These are phyloP conservation scores for Muricea muricata DNA, from an alignment of 92 coral and sea anemone species.

Conservation along the genomic window DNA sequence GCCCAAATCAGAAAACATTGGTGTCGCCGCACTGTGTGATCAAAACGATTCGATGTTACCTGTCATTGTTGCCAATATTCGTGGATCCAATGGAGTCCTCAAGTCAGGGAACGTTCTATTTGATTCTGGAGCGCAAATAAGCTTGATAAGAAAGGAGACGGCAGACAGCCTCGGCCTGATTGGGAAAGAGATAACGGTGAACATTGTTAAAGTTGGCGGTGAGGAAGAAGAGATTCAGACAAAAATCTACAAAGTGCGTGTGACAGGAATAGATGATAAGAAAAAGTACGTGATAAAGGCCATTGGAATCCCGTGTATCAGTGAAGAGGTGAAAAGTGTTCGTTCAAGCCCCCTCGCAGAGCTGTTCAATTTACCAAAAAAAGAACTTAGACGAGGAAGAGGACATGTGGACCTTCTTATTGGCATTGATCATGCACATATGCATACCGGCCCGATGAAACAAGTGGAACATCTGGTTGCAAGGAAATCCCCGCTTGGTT, in stretches of 20 bases:
- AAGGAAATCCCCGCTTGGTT: slow-evolving; percentile 68
- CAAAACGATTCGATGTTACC: slow-evolving; percentile 55
- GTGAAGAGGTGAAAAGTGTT: too few species aligned
- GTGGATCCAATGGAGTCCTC: slow-evolving; percentile 53
- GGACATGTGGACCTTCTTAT: slow-evolving; percentile 32
- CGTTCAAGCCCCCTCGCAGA: too few species aligned
- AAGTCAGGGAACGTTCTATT: slow-evolving; percentile 65
- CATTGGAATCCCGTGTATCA: too few species aligned
- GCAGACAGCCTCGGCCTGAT: slow-evolving; percentile 69
- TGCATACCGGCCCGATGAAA: too few species aligned
- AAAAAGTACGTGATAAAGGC: too few species aligned
- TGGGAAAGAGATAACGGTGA: slow-evolving; percentile 55
- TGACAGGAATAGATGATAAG: slow-evolving; percentile 41
- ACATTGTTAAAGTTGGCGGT: slow-evolving; percentile 72
- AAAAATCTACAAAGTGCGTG: slow-evolving; percentile 52
- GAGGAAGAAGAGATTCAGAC: too few species aligned
- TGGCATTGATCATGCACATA: too few species aligned
- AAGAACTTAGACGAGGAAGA: too few species aligned
- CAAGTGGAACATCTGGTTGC: slow-evolving; percentile 44
- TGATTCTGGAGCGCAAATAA: too few species aligned
- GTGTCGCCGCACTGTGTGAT: slow-evolving; percentile 48
- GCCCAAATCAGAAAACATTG: slow-evolving; percentile 32
- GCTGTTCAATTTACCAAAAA: too few species aligned
- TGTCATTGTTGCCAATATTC: slow-evolving; percentile 55
- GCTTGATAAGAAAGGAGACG: too few species aligned